Base-by-base conservation (phyloP, 1,140 invertebrate species). In the Prorops nasuta region DNA sequence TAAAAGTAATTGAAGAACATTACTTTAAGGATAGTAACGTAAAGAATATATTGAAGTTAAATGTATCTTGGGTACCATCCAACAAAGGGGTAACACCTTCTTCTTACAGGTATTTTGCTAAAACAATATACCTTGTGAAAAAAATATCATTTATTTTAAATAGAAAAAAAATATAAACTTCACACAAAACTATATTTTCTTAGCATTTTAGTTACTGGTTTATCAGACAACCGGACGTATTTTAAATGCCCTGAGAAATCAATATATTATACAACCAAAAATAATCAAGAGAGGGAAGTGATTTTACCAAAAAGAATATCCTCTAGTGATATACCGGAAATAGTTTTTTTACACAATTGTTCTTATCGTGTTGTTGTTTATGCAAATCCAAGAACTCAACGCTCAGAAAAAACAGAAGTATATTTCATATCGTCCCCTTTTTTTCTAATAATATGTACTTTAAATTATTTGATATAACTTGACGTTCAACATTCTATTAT, bases 301-400 rank as follows among this genome's bases (percentile, higher is more conserved):
- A 7, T 67, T 16, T 15, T 76, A n/a, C 72, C 74, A 10, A 51
- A 64, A 58, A 56, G 52, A 37, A 48, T 59, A 24, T 58, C 60
- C 35, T 44, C 47, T 0, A 39, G 44, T n/a, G 51, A 54, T n/a
- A 44, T 68, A 8, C 49, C 68, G 3, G 66, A 71, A 14, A 17
- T 73, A 1, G 53, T 53, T 40, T 54, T 75, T 15, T 54, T 50
- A 48, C 64, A 62, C 4, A 64, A 54, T 16, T 76, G 71, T 43
- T 45, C 60, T 1, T 75, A 76, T 7, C 61, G 53, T 14, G 60
- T 76, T 18, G 41, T 69, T 44, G 59, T 76, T 36, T 58, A 63
- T 39, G 63, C 70, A 0, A 69, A 74, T 60, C 72, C 71, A 12
- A 66, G 68, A 32, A 52, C n/a, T 20, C 60, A 61, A 19, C 31